These are phyloP conservation scores for Dasypolia templi DNA, from an alignment of 2,888 invertebrate species.

Conservation along the genomic window DNA sequence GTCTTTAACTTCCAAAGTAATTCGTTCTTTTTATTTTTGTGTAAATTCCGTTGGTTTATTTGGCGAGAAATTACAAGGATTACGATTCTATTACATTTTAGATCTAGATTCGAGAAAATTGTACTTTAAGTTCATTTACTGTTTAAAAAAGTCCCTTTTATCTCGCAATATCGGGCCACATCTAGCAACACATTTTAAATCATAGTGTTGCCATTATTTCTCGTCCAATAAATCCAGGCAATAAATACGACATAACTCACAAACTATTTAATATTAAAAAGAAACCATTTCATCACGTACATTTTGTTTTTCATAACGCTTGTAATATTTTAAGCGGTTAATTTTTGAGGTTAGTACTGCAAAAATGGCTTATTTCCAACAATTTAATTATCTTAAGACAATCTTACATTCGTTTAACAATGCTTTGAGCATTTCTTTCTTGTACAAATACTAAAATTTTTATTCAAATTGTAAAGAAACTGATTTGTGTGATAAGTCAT, in stretches of 20 bases:
- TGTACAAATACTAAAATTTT: slow-evolving; percentile 47
- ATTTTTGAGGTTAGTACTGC: slow-evolving; percentile 19
- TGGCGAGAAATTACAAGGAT: background rate
- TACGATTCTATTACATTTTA: background rate
- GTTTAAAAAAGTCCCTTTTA: background rate
- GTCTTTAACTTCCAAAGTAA: slow-evolving; percentile 61
- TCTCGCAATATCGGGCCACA: background rate
- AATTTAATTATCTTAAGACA: slow-evolving; percentile 40
- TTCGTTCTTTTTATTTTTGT: slow-evolving; percentile 31
- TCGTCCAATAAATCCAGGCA: slow-evolving; percentile 30
- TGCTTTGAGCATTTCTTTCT: slow-evolving; percentile 43
- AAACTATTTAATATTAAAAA: slow-evolving; percentile 57
- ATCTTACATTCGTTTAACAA: slow-evolving; percentile 27
- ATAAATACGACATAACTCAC: slow-evolving; percentile 55
- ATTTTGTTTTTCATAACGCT: slow-evolving; percentile 58
- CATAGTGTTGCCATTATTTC: background rate
- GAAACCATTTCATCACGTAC: slow-evolving; percentile 49
- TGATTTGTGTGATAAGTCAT: slow-evolving; percentile 6
- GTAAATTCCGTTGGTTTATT: slow-evolving; percentile 18
- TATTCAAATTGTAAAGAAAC: slow-evolving; percentile 20
- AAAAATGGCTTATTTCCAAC: slow-evolving; percentile 24
- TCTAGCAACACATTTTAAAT: background rate
- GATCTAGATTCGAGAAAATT: background rate
- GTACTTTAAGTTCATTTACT: background rate
- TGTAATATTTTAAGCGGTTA: slow-evolving; percentile 59